A percentile compares a stretch with the other conserved stretches of the same genome.
These are phyloP conservation scores for Thalassophryne amazonica DNA, from an alignment of 2,797 vertebrate genomes.

Conservation along the genomic window DNA sequence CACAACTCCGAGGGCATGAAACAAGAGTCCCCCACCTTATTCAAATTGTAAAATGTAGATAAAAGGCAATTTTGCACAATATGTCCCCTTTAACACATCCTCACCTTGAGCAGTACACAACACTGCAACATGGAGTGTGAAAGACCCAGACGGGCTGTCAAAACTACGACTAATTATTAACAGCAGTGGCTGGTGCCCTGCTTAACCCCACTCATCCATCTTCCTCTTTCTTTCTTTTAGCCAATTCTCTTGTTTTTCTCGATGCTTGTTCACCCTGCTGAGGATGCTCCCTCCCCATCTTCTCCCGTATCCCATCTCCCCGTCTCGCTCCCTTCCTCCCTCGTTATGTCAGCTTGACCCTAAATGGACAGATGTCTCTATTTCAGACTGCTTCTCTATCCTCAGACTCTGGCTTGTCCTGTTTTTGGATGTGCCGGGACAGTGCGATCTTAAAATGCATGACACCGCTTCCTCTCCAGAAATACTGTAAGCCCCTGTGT, in stretches of 20 bases:
- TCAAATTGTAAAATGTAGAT: too few relatives aligned
- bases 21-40: too few relatives aligned
- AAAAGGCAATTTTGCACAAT: too few relatives aligned
- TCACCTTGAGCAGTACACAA: constrained; percentile 12
- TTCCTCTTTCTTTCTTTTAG: constrained; percentile 45
- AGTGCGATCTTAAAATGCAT: constrained; percentile 69
- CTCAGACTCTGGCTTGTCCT: constrained; percentile 47
- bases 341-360: constrained; percentile 40
- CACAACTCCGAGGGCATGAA: too few relatives aligned
- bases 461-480: constrained; percentile 54
- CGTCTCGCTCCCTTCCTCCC: neutral
- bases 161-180: constrained; percentile 53
- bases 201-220: constrained; percentile 59
- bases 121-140: constrained; percentile 4
- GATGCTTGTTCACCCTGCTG: constrained; percentile 20
- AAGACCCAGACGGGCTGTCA: constrained; percentile 38
- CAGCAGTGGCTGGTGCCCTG: constrained; percentile 53
- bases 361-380: constrained; percentile 53
- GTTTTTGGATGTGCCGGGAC: constrained; percentile 45
- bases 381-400: constrained; percentile 48
- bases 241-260: constrained; percentile 37
- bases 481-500: constrained; percentile 55
- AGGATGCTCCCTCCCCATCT: constrained; percentile 11
- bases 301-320: neutral
- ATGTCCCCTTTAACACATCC: constrained; percentile 4